Base-by-base conservation (phyloP, 2,888 invertebrate genomes). In the Tanytarsus gracilentus region DNA sequence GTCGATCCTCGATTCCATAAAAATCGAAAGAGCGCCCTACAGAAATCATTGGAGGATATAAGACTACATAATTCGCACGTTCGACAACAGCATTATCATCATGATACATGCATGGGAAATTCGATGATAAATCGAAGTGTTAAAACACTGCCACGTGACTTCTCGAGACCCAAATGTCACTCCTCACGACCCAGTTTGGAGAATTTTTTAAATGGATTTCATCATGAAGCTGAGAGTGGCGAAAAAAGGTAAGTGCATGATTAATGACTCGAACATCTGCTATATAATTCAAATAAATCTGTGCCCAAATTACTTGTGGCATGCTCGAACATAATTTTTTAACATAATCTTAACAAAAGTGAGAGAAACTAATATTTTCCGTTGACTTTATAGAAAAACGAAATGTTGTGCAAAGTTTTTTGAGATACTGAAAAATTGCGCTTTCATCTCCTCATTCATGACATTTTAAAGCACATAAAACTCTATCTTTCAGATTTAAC, bases 101-200 rank as follows among this genome's bases (percentile, higher is more conserved):
- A 14, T 40, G 27, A 29, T 9, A 18, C 44, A 44, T 14, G 40
- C 40, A 40, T 25, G 9, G 58, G 39, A 40, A 44, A 44, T 44
- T 9, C 21, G 4, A 53, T 65, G 39, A 62, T 64, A 59, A 65
- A 66, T 62, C 64, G 63, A 59, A 65, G 63, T 61, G 67, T 68
- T 62, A 69, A 72, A 18, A 73, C 73, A 29, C 62, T 74, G 59
- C 74, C 74, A 11, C 67, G 74, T 26, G 69, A 70, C 62, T 73
- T 73, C 53, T 16, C 48, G 1, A 63, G 72, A 60, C 44, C 44
- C 3, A 44, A 44, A 21, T 71, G 72, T 9, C 68, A 69, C 18
- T 67, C 65, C 39, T 65, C 66, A 7, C 29, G 58, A 48, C 58
- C 58, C 4, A 44, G 58, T 30, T 21, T 58, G 16, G 58, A 48